Evolutionary conservation across 2,113 vertebrate species (phyloP).

Genomic region (Coracopsis vasa): DNA sequence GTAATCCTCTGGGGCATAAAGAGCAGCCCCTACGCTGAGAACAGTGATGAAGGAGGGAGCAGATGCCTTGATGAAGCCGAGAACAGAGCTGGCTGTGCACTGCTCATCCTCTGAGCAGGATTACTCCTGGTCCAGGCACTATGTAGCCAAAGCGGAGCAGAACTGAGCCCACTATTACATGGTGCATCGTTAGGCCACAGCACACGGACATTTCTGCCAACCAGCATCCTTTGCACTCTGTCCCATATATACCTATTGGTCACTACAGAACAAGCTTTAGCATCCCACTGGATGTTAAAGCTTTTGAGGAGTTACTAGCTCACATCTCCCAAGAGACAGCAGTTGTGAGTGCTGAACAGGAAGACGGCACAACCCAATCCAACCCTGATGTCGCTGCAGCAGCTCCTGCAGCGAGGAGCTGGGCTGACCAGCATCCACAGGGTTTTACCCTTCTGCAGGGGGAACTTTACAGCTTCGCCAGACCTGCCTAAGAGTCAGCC

Average conservation of each 20-base stretch:
- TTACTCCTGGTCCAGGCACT: neutral
- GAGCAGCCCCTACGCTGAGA: neutral
- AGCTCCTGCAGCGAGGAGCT: fast-evolving
- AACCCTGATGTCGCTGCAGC: fast-evolving
- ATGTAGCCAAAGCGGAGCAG: neutral
- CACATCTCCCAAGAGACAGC: neutral
- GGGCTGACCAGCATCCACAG: neutral
- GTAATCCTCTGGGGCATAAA: neutral
- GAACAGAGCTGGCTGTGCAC: neutral
- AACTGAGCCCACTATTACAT: neutral
- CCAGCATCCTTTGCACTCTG: neutral
- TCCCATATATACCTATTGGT: neutral
- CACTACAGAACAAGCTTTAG: neutral
- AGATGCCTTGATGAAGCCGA: fast-evolving
- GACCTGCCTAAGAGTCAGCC: neutral
- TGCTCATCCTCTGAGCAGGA: neutral
- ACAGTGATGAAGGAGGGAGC: neutral
- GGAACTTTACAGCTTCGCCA: neutral
- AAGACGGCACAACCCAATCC: fast-evolving
- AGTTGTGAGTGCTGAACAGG: neutral
- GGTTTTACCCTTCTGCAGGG: neutral
- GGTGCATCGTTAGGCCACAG: neutral
- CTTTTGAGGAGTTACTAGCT: neutral
- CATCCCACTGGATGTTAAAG: neutral
- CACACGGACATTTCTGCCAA: neutral